phyloP scores from a whole-genome alignment of 1,140 invertebrate genomes.

The Diuraphis noxia region DNA sequence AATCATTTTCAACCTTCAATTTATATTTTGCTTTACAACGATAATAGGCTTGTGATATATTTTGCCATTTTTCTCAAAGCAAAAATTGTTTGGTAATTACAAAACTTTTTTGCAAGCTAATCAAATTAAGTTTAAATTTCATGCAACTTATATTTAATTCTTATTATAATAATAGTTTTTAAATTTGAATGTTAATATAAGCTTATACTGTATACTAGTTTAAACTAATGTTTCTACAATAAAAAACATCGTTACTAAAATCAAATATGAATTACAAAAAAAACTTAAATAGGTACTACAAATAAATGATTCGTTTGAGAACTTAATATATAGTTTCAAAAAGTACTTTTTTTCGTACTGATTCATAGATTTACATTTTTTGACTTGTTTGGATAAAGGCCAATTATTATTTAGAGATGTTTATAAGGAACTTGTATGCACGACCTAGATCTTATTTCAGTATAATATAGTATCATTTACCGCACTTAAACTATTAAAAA shows the following conservation, averaged over 20 bases:
- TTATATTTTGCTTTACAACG: background rate
- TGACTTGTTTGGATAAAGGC: constrained; percentile 19
- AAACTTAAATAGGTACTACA: background rate
- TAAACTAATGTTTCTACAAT: background rate
- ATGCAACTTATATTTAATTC: background rate
- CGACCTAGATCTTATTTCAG: constrained; percentile 33
- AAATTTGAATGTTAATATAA: background rate
- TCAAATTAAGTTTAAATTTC: background rate
- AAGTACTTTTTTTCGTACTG: background rate
- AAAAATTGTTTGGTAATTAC: background rate
- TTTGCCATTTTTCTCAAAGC: background rate
- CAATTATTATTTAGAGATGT: constrained; percentile 41
- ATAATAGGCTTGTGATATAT: background rate
- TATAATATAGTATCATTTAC: background rate
- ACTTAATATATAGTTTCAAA: background rate
- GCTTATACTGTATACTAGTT: background rate
- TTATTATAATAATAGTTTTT: background rate
- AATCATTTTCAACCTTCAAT: constrained; percentile 21
- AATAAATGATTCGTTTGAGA: background rate
- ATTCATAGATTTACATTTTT: background rate
- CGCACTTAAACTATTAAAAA: background rate
- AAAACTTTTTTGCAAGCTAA: background rate
- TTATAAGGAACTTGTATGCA: background rate
- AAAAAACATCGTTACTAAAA: background rate
- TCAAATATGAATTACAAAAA: background rate